These are phyloP conservation scores for Tympanuchus pallidicinctus DNA, from an alignment of 2,113 vertebrate species.

Conservation along the genomic window DNA sequence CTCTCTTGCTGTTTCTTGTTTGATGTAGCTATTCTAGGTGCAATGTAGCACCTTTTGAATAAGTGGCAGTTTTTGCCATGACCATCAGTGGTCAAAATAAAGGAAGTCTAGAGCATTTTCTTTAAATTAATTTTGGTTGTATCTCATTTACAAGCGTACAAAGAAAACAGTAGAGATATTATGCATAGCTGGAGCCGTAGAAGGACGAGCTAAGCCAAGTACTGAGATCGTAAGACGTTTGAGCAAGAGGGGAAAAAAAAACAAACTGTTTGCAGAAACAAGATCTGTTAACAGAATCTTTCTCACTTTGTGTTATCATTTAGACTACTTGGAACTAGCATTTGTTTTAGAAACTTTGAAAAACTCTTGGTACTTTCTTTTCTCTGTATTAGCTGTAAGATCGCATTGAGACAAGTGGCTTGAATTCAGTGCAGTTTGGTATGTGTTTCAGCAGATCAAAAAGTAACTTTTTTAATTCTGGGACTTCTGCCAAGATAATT, in stretches of 20 bases:
- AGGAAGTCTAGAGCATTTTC: neutral
- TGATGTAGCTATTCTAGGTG: neutral
- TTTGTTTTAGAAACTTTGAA: neutral
- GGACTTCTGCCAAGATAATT: constrained; percentile 60
- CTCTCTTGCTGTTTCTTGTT: neutral
- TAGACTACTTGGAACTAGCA: neutral
- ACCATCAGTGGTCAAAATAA: neutral
- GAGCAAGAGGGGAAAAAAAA: neutral
- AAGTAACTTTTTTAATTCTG: constrained; percentile 16
- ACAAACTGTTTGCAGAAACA: neutral
- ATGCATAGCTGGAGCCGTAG: neutral
- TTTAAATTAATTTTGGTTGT: neutral
- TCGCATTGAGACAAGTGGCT: neutral
- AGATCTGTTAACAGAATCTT: neutral
- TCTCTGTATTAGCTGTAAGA: neutral
- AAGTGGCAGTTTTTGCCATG: neutral
- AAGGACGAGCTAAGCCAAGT: neutral
- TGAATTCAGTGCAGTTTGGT: neutral
- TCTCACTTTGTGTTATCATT: neutral
- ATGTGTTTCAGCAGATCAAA: constrained; percentile 59
- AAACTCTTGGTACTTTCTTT: neutral
- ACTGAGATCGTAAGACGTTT: neutral
- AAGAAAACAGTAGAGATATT: neutral
- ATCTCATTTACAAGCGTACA: neutral
- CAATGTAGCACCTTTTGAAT: neutral